Conservation (phyloP, 2,113 vertebrate genomes). For the Drymodes brunneopygia region DNA sequence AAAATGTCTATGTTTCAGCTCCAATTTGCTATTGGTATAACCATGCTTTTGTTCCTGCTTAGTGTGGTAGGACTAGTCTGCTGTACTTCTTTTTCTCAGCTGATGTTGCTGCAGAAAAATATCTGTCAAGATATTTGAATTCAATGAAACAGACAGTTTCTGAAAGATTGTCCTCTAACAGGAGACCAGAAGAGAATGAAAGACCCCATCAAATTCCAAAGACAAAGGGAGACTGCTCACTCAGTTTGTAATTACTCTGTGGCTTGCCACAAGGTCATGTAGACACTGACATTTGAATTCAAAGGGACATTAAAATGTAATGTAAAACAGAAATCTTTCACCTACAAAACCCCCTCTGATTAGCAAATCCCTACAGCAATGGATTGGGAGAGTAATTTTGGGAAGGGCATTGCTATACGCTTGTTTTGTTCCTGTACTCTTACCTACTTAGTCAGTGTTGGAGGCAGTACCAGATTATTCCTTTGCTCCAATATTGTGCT, state of each 20-base stretch:
- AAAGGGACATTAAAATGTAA: not conserved
- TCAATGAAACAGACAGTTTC: not conserved
- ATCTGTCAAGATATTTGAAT: not conserved
- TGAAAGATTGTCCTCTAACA: not conserved
- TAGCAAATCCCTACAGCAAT: not conserved
- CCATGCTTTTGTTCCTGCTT: not conserved
- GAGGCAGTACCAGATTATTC: not conserved
- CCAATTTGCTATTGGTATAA: not conserved
- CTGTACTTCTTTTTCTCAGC: not conserved
- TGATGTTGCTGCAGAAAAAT: not conserved
- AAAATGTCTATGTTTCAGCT: not conserved
- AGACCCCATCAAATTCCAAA: not conserved
- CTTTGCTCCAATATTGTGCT: not conserved
- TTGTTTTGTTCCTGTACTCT: not conserved
- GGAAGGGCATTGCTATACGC: not conserved
- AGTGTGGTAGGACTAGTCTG: not conserved
- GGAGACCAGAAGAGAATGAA: not conserved
- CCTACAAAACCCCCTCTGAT: not conserved
- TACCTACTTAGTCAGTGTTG: not conserved
- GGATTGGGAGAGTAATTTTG: not conserved
- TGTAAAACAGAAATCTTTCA: not conserved
- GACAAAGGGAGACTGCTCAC: not conserved
- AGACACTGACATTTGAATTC: not conserved
- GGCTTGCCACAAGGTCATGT: not conserved
- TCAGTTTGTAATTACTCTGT: not conserved